Evolutionary conservation across 2,113 vertebrate species (phyloP).

Genomic region (Cyanoramphus novaezelandiae): DNA sequence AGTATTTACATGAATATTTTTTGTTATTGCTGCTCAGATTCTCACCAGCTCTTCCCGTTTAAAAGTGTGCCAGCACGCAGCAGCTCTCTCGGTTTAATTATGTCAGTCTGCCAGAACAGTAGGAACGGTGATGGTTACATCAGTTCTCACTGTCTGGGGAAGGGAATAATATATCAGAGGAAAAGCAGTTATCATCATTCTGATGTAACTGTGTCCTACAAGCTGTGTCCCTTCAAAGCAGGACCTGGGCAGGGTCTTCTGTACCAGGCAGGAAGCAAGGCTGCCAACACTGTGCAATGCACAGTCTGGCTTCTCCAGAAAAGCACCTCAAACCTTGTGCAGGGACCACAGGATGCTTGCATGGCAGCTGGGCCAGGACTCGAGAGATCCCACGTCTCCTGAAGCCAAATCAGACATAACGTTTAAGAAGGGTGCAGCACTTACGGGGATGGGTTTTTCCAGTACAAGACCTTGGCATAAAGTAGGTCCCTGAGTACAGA

Average conservation of each 20-base stretch:
- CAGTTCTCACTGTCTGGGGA: background rate
- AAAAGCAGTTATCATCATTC: background rate
- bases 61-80: background rate
- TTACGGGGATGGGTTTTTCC: fast-evolving
- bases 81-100: background rate
- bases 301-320: background rate
- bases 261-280: background rate
- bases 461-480: background rate
- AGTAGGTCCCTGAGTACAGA: background rate
- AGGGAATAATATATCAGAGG: background rate
- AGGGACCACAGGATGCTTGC: background rate
- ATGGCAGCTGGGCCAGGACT: background rate
- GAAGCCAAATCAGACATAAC: background rate
- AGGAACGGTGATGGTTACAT: background rate
- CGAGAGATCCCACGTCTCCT: background rate
- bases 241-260: background rate
- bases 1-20: background rate
- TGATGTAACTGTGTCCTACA: background rate
- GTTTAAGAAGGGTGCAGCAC: background rate
- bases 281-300: background rate
- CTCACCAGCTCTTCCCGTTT: background rate
- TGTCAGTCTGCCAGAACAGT: background rate
- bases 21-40: background rate
- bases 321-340: background rate
- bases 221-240: background rate